Evolutionary conservation across 2,888 invertebrate genomes (phyloP).

Genomic region (Lepidocyrtinus sp.): DNA sequence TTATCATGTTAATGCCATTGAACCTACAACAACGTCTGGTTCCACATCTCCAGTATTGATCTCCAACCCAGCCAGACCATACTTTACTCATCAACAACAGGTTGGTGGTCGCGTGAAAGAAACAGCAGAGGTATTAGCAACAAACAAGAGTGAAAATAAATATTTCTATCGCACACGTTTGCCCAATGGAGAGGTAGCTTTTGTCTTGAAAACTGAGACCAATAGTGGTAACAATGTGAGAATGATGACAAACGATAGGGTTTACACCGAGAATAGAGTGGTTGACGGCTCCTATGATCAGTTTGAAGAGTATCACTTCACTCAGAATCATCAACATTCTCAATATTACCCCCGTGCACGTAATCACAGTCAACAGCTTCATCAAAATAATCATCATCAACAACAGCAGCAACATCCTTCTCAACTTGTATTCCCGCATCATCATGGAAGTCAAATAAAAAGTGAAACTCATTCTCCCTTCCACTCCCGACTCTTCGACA

Average conservation of each 20-base stretch:
- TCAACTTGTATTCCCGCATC: not conserved
- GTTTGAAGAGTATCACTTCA: slow-evolving; percentile 28
- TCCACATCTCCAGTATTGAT: slow-evolving; percentile 33
- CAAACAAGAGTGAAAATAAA: slow-evolving; percentile 30
- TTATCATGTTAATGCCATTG: not conserved
- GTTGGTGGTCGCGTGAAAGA: slow-evolving; percentile 1
- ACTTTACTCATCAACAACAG: slow-evolving; percentile 5
- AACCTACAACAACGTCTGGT: not conserved
- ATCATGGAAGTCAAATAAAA: slow-evolving; percentile 30
- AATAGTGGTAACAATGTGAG: slow-evolving; percentile 3
- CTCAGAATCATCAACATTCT: slow-evolving; percentile 24
- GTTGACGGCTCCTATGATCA: slow-evolving; percentile 20
- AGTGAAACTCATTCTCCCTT: slow-evolving; percentile 31
- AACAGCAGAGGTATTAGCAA: slow-evolving; percentile 1
- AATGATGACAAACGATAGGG: slow-evolving; percentile 8
- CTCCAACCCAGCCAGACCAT: slow-evolving; percentile 30
- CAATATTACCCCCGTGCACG: not conserved
- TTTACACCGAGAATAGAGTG: not conserved
- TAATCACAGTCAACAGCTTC: not conserved
- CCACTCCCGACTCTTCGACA: slow-evolving; percentile 31
- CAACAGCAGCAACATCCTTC: not conserved
- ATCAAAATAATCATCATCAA: not conserved
- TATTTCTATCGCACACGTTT: slow-evolving; percentile 72
- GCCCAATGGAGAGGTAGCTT: slow-evolving; percentile 73
- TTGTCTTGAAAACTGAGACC: slow-evolving; percentile 71